These are phyloP conservation scores for Erpobdella octoculata DNA, from an alignment of 2,888 invertebrate genomes.

Conservation along the genomic window DNA sequence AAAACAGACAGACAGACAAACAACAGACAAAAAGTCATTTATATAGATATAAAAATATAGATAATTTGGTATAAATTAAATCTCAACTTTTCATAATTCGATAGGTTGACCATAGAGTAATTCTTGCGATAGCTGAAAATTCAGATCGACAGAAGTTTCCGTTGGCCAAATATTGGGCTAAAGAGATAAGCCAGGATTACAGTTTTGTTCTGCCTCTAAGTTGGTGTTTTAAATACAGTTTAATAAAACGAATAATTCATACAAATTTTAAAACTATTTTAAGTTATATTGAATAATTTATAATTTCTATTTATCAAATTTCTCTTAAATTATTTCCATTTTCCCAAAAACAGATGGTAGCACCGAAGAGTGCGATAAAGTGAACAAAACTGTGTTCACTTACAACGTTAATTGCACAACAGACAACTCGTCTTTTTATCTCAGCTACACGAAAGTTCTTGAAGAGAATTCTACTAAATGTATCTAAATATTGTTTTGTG, in stretches of 20 bases:
- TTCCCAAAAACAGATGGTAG: slow-evolving; percentile 11
- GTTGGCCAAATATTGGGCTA: slow-evolving; percentile 28
- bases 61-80: no score
- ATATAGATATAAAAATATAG: no score
- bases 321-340: not conserved
- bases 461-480: slow-evolving; percentile 26
- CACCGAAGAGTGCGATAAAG: not conserved
- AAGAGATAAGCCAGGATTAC: not conserved
- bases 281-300: no score
- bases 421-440: not conserved
- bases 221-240: not conserved
- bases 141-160: slow-evolving; percentile 33
- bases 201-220: not conserved
- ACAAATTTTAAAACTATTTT: not conserved
- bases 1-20: no score
- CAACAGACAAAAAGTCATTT: no score
- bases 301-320: not conserved
- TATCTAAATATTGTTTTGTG: no score
- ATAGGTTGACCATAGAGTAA: slow-evolving; percentile 42
- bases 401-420: slow-evolving; percentile 9
- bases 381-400: not conserved
- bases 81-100: no score
- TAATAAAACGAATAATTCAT: not conserved
- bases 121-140: slow-evolving; percentile 40
- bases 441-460: slow-evolving; percentile 19